A percentile compares a stretch with the other conserved stretches of the same genome.
Conservation (phyloP, 2,888 invertebrate species). For the Acrobasis consociella region DNA sequence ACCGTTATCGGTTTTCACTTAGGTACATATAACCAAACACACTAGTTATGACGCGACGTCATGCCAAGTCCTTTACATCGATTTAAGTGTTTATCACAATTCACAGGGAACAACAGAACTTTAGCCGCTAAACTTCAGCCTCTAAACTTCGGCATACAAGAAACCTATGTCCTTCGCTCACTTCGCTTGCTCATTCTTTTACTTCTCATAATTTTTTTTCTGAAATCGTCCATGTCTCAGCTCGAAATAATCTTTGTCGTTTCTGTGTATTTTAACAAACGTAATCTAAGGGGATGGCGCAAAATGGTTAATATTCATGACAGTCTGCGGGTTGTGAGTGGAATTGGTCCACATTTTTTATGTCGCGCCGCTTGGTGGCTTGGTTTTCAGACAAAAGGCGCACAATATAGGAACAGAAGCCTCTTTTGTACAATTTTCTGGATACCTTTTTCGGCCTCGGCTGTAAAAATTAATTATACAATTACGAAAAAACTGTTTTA, state of each 20-base stretch:
- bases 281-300: conserved; percentile 53
- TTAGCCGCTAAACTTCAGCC: too few species aligned
- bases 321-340: conserved; percentile 71
- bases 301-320: conserved; percentile 78
- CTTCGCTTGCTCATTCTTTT: too few species aligned
- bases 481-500: too few species aligned
- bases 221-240: not conserved
- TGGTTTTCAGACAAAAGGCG: conserved; percentile 4
- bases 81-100: too few species aligned
- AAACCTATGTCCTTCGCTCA: too few species aligned
- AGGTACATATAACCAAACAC: too few species aligned
- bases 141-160: too few species aligned
- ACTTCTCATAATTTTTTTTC: not conserved
- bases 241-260: conserved; percentile 26
- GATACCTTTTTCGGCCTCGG: not conserved
- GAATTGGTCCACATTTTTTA: conserved; percentile 79
- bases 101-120: too few species aligned
- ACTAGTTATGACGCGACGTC: too few species aligned
- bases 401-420: not conserved
- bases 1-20: too few species aligned
- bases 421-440: not conserved
- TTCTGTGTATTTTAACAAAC: conserved; percentile 33
- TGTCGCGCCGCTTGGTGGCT: conserved; percentile 45
- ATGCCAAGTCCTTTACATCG: too few species aligned
- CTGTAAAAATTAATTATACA: too few species aligned